phyloP scores from a whole-genome alignment of 2,888 invertebrate genomes.

The Aelia acuminata region DNA sequence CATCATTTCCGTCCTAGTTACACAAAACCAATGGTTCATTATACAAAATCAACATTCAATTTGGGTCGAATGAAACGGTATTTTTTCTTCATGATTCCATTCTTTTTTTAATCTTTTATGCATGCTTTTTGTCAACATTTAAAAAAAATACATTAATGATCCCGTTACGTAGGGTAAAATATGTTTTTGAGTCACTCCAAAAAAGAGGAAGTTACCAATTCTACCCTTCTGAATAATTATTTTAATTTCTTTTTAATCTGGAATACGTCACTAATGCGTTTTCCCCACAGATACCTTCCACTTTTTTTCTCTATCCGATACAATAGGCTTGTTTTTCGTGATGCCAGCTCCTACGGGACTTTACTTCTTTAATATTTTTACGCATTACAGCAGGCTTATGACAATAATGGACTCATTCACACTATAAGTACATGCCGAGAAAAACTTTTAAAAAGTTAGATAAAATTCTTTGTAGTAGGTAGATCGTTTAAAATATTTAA shows the following conservation, averaged over 20 bases:
- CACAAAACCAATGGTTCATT: not conserved
- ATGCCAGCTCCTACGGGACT: too few relatives aligned
- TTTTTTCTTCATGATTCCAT: not conserved
- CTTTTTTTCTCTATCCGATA: too few relatives aligned
- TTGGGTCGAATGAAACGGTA: not conserved
- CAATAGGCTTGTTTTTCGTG: too few relatives aligned
- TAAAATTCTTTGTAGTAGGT: too few relatives aligned
- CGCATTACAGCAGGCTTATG: too few relatives aligned
- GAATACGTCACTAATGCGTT: too few relatives aligned
- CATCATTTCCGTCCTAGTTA: conserved; percentile 28
- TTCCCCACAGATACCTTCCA: too few relatives aligned
- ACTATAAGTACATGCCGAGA: too few relatives aligned
- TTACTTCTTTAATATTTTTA: too few relatives aligned
- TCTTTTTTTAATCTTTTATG: not conserved
- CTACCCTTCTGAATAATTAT: not conserved
- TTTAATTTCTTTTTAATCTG: not conserved
- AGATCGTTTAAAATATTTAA: too few relatives aligned
- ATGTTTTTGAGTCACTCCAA: not conserved
- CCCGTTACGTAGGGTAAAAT: not conserved
- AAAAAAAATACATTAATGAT: not conserved
- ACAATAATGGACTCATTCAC: too few relatives aligned
- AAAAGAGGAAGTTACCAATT: not conserved
- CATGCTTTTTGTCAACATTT: not conserved
- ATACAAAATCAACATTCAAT: not conserved
- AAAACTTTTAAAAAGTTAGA: too few relatives aligned